These are phyloP conservation scores for Micrasema minimum DNA, from an alignment of 1,140 invertebrate species.

Conservation along the genomic window DNA sequence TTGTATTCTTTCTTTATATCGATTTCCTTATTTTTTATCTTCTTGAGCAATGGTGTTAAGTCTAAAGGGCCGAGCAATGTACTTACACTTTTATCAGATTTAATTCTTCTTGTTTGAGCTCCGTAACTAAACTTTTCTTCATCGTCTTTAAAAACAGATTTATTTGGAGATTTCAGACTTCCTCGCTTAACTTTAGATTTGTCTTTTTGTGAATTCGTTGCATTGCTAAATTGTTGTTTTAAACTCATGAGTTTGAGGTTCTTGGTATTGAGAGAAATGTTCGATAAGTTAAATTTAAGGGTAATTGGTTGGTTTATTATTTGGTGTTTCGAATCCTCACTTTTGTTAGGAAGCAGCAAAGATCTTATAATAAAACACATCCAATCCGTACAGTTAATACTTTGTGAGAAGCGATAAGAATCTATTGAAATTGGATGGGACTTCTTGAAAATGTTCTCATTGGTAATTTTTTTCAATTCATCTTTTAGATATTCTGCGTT, in stretches of 20 bases:
- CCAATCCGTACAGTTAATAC: conserved; percentile 2
- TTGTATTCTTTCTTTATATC: conserved; percentile 16
- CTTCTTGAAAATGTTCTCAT: background rate
- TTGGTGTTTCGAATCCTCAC: background rate
- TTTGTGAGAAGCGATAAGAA: background rate
- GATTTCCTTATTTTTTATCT: conserved; percentile 38
- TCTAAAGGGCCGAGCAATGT: conserved; percentile 46
- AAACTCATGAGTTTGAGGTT: no score
- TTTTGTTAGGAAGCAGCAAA: background rate
- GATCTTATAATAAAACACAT: background rate
- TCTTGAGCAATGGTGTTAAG: conserved; percentile 40
- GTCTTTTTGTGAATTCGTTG: no score
- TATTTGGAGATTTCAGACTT: background rate
- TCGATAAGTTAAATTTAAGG: no score
- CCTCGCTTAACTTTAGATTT: conserved; percentile 21
- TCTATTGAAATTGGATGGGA: background rate
- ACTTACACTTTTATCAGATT: conserved; percentile 43
- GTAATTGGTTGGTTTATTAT: no score
- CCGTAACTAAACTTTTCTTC: conserved; percentile 23
- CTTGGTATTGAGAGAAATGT: no score
- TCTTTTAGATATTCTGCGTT: background rate
- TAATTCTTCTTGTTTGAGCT: conserved; percentile 1
- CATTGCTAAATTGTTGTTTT: no score
- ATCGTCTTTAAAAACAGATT: background rate
- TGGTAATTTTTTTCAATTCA: background rate